phyloP scores from a whole-genome alignment of 2,888 invertebrate genomes.

The Oligia latruncula region DNA sequence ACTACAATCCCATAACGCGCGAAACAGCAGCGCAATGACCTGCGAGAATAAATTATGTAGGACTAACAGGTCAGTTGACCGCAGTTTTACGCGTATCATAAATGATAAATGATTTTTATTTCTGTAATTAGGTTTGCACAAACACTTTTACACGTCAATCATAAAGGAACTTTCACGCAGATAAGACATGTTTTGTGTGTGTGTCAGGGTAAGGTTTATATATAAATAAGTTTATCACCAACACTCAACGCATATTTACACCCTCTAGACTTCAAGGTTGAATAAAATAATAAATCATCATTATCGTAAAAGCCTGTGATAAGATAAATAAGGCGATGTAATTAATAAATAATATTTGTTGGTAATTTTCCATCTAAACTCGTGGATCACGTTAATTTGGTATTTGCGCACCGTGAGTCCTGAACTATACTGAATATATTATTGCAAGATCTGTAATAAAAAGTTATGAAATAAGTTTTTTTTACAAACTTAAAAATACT shows the following conservation, averaged over 20 bases:
- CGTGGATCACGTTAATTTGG: neutral
- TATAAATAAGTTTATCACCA: slow-evolving; percentile 21
- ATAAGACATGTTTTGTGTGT: neutral
- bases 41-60: neutral
- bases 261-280: slow-evolving; percentile 38
- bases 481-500: neutral
- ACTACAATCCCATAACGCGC: neutral
- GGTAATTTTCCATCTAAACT: slow-evolving; percentile 31
- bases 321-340: slow-evolving; percentile 25
- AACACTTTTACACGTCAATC: too few species aligned
- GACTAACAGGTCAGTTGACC: neutral
- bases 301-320: slow-evolving; percentile 45
- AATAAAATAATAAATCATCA: slow-evolving; percentile 36
- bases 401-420: neutral
- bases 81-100: neutral
- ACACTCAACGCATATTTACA: slow-evolving; percentile 20
- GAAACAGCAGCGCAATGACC: neutral
- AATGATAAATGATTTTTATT: too few species aligned
- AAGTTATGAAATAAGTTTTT: neutral
- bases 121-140: too few species aligned
- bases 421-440: neutral
- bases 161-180: neutral
- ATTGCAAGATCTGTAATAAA: neutral
- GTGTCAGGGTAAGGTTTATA: neutral
- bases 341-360: slow-evolving; percentile 20